Evolutionary conservation across 1,140 invertebrate genomes (phyloP), one percentile per base, ranked within the genome.

Genomic region (Bradynema listronoti): DNA sequence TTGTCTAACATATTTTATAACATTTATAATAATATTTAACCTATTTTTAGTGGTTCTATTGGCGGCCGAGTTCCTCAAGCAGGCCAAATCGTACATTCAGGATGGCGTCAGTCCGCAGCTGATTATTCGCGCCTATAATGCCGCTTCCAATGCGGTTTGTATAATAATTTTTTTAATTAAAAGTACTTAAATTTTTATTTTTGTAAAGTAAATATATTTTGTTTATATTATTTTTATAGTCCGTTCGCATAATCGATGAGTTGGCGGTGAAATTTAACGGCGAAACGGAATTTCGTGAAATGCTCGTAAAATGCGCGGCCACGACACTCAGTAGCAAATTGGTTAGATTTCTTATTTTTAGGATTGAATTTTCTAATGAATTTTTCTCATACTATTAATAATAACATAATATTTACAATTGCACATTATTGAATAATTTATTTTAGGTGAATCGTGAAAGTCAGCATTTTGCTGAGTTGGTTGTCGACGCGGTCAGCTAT

Each of bases 91-190:
- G 1, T 95, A 90, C 76, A 85, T 98, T 29, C 95, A 99, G 79
- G 95, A 99, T 79, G 91, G 87, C 24, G 91, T 98, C 9, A 93
- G 98, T 80, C 89, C 94, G 0, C 85, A 92, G 60, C 84, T 94
- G 54, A 87, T 97, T 19, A 89, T 95, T 25, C 86, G 86, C 67
- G 86, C 91, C 6, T 85, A 92, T 29, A 84, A 91, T 27, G 87
- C 86, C 64, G 90, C 90, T 0, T 82, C 22, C 58, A 25, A 64
- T 51, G n/a, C 34, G 11, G 5, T 59, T 16, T 57, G 43, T 24
- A 57, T 58, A 4, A 60, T 32, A 65, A 39, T 14, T 39, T 39
- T 11, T 11, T 39, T 41, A 25, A 42, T 27, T 25, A n/a, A n/a
- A n/a, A n/a, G n/a, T n/a, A n/a, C n/a, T n/a, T n/a, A 32, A 9